Conservation (phyloP, 2,888 invertebrate genomes). For the Muschampia plurimacula region DNA sequence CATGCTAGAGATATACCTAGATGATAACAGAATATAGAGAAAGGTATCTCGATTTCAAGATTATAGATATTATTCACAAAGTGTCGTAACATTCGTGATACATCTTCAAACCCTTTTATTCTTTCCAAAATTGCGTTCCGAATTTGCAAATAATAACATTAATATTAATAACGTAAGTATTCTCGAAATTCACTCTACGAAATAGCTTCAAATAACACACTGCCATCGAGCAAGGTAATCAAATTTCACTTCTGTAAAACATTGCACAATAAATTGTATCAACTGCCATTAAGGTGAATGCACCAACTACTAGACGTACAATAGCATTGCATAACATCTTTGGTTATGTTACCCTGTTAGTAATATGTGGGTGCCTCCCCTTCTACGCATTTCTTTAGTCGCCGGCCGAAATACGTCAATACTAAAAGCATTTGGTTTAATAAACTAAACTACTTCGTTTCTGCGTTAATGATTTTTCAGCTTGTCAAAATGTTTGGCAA, state of each 20-base stretch:
- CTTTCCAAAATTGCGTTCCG: neutral
- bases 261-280: slow-evolving; percentile 30
- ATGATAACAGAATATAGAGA: no score
- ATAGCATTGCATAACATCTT: slow-evolving; percentile 11
- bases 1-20: no score
- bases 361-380: slow-evolving; percentile 13
- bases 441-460: slow-evolving; percentile 11
- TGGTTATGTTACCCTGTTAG: slow-evolving; percentile 22
- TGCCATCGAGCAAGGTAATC: slow-evolving; percentile 33
- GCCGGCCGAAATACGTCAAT: slow-evolving; percentile 1
- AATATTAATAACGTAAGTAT: neutral
- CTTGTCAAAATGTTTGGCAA: neutral
- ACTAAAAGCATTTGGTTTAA: slow-evolving; percentile 21
- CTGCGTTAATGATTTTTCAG: slow-evolving; percentile 1
- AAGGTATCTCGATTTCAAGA: neutral
- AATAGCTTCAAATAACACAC: slow-evolving; percentile 35
- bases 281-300: slow-evolving; percentile 21
- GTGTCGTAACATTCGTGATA: neutral
- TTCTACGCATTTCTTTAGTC: slow-evolving; percentile 27
- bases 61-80: neutral
- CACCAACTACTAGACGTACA: slow-evolving; percentile 1
- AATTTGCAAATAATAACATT: slow-evolving; percentile 8
- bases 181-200: slow-evolving; percentile 9
- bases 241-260: slow-evolving; percentile 40
- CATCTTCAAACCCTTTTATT: slow-evolving; percentile 4